phyloP scores from a whole-genome alignment of 2,797 vertebrate species.

The Scomberomorus guttatus region DNA sequence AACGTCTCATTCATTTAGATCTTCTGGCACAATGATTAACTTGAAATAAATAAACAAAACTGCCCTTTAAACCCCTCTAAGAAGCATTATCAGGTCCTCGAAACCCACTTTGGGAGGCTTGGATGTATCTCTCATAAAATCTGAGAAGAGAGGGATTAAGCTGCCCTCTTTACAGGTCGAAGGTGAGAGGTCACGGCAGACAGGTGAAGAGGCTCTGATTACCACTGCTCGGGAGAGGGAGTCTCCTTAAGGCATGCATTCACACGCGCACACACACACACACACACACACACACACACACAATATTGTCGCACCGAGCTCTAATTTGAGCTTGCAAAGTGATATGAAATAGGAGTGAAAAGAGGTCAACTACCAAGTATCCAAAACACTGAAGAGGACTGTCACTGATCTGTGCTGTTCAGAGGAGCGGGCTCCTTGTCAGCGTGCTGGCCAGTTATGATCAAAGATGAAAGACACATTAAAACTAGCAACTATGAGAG shows the following conservation, averaged over 20 bases:
- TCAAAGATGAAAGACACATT: no score
- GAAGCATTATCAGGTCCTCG: neutral
- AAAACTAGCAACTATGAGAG: no score
- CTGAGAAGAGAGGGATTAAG: neutral
- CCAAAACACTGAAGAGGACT: no score
- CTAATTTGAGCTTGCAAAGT: neutral
- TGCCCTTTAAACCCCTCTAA: neutral
- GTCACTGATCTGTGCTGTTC: neutral
- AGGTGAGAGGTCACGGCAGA: conserved; percentile 25
- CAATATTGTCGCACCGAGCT: neutral
- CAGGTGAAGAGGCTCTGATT: conserved; percentile 34
- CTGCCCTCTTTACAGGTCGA: conserved; percentile 7
- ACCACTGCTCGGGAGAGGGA: neutral
- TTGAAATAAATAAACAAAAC: neutral
- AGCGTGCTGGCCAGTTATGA: no score
- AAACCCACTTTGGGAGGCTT: neutral
- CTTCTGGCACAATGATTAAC: neutral
- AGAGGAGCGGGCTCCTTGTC: no score
- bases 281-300: neutral
- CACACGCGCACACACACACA: neutral
- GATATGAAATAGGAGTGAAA: neutral
- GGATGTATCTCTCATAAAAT: neutral
- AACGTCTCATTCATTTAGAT: neutral
- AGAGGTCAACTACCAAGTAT: neutral
- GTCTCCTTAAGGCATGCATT: neutral